Conservation (phyloP, 2,113 vertebrate genomes). For the Patagioenas fasciata region DNA sequence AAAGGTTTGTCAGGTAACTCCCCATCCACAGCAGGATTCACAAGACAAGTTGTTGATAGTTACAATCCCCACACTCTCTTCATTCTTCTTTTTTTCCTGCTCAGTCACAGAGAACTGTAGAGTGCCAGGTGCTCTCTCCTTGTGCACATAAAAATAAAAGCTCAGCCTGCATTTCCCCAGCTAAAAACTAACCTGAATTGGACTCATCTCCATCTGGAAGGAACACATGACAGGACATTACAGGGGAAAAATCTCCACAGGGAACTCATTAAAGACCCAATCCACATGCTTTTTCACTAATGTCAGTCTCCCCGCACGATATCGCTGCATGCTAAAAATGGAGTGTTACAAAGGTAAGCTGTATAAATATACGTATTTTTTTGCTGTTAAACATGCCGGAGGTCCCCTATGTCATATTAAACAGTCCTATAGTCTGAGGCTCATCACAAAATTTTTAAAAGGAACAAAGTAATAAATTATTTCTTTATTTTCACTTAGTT, state of each 20-base stretch:
- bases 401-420: not conserved
- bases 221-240: not conserved
- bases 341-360: not conserved
- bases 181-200: not conserved
- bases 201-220: not conserved
- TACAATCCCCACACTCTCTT: not conserved
- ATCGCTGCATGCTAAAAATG: not conserved
- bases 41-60: not conserved
- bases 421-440: not conserved
- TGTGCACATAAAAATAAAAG: not conserved
- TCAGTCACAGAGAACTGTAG: not conserved
- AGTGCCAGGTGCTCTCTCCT: not conserved
- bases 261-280: not conserved
- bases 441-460: not conserved
- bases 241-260: not conserved
- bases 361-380: not conserved
- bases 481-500: not conserved
- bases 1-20: not conserved
- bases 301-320: not conserved
- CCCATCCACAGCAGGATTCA: not conserved
- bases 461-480: not conserved
- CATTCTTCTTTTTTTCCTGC: not conserved
- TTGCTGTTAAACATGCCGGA: not conserved
- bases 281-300: not conserved
- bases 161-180: not conserved